Percentiles rank a stretch among this genome's conserved stretches.
Evolutionary conservation across 2,113 vertebrate species (phyloP).

Genomic region (Butastur rufipennis): DNA sequence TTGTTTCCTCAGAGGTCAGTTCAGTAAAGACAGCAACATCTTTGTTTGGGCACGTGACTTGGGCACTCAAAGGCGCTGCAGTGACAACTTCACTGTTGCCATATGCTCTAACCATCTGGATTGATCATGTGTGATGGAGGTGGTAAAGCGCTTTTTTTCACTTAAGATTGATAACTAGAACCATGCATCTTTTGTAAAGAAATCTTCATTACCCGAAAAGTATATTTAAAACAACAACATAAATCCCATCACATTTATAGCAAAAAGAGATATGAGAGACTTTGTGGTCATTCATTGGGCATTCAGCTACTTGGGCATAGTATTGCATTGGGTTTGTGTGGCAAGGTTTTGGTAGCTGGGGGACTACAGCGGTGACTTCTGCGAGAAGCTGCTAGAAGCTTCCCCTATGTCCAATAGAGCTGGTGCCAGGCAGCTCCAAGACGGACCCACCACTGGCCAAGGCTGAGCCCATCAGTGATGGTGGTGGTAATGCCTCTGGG

Average conservation of each 20-base stretch:
- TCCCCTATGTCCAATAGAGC: not conserved
- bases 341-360: not conserved
- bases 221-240: not conserved
- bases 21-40: conserved; percentile 5
- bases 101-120: conserved; percentile 55
- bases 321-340: not conserved
- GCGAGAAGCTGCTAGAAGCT: not conserved
- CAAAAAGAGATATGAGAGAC: not conserved
- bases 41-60: not conserved
- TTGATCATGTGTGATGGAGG: not conserved
- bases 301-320: not conserved
- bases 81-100: conserved; percentile 39
- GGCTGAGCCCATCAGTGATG: too few species aligned
- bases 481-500: too few species aligned
- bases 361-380: not conserved
- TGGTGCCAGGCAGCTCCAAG: not conserved
- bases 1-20: conserved; percentile 49
- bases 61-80: not conserved
- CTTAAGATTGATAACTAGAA: not conserved
- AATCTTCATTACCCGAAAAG: not conserved
- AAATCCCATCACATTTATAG: not conserved
- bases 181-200: not conserved
- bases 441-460: too few species aligned
- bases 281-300: not conserved
- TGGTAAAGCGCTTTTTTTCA: not conserved